phyloP scores from a whole-genome alignment of 2,113 vertebrate genomes.

The Mixornis gularis region DNA sequence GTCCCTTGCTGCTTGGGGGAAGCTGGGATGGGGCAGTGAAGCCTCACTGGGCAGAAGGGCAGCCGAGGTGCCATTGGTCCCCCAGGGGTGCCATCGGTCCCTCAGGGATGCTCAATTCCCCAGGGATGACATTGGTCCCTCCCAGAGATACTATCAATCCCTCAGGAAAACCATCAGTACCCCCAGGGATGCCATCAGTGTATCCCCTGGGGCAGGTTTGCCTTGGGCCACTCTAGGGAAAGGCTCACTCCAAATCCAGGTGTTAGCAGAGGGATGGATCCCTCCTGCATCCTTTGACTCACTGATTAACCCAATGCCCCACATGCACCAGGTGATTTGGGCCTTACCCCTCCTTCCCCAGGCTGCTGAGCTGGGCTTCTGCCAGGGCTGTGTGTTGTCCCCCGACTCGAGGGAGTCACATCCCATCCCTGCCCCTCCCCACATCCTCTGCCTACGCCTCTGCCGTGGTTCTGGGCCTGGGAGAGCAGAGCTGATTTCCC shows the following conservation, averaged over 20 bases:
- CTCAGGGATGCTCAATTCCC: background rate
- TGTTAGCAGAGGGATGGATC: rapidly evolving
- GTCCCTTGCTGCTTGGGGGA: background rate
- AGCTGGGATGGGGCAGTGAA: background rate
- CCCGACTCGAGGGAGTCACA: background rate
- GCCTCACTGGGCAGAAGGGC: background rate
- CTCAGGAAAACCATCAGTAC: no score
- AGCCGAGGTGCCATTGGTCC: rapidly evolving
- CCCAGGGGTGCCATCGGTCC: rapidly evolving
- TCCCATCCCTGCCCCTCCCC: background rate
- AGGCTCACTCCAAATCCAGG: background rate
- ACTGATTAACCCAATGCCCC: background rate
- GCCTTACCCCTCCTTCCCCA: background rate
- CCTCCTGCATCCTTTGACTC: background rate
- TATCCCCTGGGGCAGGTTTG: background rate
- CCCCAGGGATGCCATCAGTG: background rate
- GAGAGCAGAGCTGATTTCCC: background rate
- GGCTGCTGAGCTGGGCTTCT: background rate
- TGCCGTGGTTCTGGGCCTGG: background rate
- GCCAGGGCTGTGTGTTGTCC: background rate
- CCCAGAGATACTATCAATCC: background rate
- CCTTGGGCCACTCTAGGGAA: rapidly evolving
- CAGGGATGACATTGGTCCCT: background rate
- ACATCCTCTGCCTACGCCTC: background rate
- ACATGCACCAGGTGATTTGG: rapidly evolving